Evolutionary conservation across 2,113 vertebrate species (phyloP), one percentile per base, ranked within the genome.

Genomic region (Symphodus melops): DNA sequence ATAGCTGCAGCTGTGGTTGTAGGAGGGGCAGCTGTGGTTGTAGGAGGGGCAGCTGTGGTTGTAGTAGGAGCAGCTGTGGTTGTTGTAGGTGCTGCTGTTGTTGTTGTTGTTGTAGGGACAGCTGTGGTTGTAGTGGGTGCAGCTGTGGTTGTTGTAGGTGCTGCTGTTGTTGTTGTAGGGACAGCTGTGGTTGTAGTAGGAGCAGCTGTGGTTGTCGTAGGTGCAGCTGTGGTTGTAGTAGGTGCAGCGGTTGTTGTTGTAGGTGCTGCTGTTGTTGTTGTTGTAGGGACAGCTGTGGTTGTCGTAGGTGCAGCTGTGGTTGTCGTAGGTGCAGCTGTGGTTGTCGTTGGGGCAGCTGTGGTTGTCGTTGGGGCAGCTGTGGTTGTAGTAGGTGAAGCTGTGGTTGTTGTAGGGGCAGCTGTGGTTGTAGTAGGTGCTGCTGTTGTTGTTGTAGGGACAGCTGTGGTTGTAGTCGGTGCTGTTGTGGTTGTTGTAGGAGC

Each of bases 271-370:
- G 48, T 51, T 1, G 21, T n/a, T 1, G 21, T n/a, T 28, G 64
- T 13, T 0, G 4, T 12, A 1, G 51, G 3, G 0, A 19, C 1
- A 16, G 48, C n/a, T n/a, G 19, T 9, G 17, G 48, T 51, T 51
- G 48, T 51, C 2, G 48, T 51, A 9, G 48, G 17, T 6, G 17
- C 19, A 51, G 19, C 7, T 51, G 19, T 51, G 1, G 48, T n/a
- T n/a, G 37, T 13, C 0, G 39, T 4, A 3, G 23, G 7, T 0
- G 10, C 0, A 3, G 19, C 33, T 13, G 25, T 56, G 0, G 25
- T 20, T 9, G 57, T 21, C 1, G 48, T 52, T 1, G 11, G 8
- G 1, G 36, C 9, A 3, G 48, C 9, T 21, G 46, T 37, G 1
- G 36, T 41, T 54, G 36, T 44, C 41, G 36, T 44, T 3, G 64